Conservation (phyloP, 2,888 invertebrate genomes). For the Parasteatoda lunata region DNA sequence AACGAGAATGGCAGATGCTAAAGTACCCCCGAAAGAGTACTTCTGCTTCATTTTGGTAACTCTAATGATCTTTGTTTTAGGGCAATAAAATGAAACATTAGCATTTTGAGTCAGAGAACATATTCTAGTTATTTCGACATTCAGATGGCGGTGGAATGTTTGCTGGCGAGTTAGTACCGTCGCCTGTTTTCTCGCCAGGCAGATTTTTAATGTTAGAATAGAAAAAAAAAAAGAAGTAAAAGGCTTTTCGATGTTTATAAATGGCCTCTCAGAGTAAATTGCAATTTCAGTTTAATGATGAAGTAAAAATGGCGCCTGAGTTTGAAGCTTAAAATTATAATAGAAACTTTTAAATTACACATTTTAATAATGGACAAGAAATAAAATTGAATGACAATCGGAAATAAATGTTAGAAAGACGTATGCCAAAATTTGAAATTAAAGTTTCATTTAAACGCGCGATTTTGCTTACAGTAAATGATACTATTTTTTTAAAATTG, state of each 20-base stretch:
- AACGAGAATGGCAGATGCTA: constrained; percentile 8
- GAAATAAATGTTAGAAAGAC: no score
- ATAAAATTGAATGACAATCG: no score
- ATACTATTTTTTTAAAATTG: no score
- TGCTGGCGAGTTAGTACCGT: background rate
- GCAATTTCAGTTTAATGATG: background rate
- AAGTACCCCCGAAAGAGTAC: constrained; percentile 50
- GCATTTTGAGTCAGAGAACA: constrained; percentile 34
- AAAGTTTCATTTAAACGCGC: no score
- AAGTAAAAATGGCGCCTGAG: no score
- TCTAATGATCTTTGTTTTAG: constrained; percentile 58
- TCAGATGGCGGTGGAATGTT: background rate
- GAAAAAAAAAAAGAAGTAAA: background rate
- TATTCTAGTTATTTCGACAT: background rate
- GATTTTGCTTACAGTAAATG: no score
- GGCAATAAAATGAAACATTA: constrained; percentile 51
- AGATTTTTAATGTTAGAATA: background rate
- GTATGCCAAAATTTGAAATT: no score
- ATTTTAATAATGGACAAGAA: no score
- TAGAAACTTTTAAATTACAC: no score
- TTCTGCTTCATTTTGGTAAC: constrained; percentile 39
- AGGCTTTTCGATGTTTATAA: background rate
- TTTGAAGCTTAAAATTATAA: no score
- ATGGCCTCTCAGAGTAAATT: background rate
- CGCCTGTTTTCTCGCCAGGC: background rate